These are phyloP conservation scores for Theocolax elegans DNA, from an alignment of 1,140 invertebrate species.

Conservation along the genomic window DNA sequence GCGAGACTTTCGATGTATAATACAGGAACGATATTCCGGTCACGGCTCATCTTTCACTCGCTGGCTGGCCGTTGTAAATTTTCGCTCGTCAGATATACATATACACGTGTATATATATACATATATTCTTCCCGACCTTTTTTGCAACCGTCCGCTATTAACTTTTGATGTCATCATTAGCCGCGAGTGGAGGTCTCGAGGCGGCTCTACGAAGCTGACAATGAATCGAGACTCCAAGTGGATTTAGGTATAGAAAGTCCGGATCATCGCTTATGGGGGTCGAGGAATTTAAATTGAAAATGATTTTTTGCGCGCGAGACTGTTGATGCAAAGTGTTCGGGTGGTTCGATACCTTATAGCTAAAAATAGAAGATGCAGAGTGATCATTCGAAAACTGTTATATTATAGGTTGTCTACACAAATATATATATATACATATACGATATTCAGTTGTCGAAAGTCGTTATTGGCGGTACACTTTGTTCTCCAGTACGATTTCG, in stretches of 20 bases:
- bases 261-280: conserved; percentile 2
- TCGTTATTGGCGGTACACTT: too few species aligned
- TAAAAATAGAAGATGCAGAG: background rate
- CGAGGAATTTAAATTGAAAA: conserved; percentile 27
- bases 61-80: conserved; percentile 3
- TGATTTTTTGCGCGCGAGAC: conserved; percentile 12
- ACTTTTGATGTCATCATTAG: conserved; percentile 38
- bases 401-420: too few species aligned
- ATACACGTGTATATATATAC: too few species aligned
- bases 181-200: background rate
- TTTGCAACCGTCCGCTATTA: conserved; percentile 9
- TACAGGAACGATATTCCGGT: conserved; percentile 37
- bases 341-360: too few species aligned
- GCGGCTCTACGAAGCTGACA: background rate
- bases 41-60: conserved; percentile 24
- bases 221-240: background rate
- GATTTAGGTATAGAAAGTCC: conserved; percentile 8
- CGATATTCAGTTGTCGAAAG: too few species aligned
- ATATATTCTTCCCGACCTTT: background rate
- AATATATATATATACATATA: too few species aligned
- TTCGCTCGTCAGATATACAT: conserved; percentile 5
- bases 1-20: conserved; percentile 18
- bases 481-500: too few species aligned
- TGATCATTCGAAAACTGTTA: background rate
- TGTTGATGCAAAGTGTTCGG: background rate